These are phyloP conservation scores for Tetragnatha montana DNA, from an alignment of 2,888 invertebrate species.

Conservation along the genomic window DNA sequence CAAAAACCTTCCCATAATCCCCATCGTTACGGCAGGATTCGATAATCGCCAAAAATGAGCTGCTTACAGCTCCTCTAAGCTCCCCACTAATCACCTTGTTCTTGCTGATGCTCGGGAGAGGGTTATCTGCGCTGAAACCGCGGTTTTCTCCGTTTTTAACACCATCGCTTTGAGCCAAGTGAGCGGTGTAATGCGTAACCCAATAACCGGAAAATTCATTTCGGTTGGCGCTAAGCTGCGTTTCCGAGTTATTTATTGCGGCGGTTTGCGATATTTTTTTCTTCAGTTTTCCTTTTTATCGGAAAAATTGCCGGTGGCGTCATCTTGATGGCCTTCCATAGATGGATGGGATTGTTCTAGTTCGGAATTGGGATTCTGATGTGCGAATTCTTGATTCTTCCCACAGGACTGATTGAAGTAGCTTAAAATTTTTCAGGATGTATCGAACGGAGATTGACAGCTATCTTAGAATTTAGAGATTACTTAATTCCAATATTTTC, in stretches of 20 bases:
- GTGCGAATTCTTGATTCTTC: too few relatives aligned
- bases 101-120: slow-evolving; percentile 21
- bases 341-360: too few relatives aligned
- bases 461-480: too few relatives aligned
- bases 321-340: too few relatives aligned
- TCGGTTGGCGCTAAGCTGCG: slow-evolving; percentile 42
- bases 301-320: too few relatives aligned
- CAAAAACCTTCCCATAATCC: not conserved
- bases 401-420: too few relatives aligned
- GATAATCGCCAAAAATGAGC: not conserved
- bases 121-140: slow-evolving; percentile 3
- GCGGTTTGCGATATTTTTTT: slow-evolving; percentile 14
- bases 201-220: slow-evolving; percentile 59
- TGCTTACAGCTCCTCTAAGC: slow-evolving; percentile 24
- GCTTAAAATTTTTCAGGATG: too few relatives aligned
- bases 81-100: slow-evolving; percentile 10
- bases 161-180: not conserved
- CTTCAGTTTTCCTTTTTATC: not conserved
- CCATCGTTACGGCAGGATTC: not conserved
- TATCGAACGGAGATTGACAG: too few relatives aligned
- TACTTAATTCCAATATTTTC: too few relatives aligned
- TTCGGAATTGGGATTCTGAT: too few relatives aligned
- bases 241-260: slow-evolving; percentile 53
- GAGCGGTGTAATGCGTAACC: slow-evolving; percentile 37
- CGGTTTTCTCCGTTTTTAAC: slow-evolving; percentile 26